Conservation (phyloP, 2,113 vertebrate species). For the Drymodes brunneopygia region DNA sequence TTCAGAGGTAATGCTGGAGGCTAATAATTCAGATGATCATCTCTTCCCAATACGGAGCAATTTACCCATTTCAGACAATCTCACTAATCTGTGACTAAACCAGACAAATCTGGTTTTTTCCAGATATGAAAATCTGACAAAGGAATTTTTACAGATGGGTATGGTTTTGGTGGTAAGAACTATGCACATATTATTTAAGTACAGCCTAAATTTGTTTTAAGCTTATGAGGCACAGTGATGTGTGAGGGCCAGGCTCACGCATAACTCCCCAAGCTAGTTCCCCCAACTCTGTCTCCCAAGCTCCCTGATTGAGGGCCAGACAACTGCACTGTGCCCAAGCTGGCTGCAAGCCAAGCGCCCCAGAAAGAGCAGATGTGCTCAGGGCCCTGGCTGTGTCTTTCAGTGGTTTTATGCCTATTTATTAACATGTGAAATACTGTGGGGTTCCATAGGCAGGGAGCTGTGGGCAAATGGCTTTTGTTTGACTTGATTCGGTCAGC, state of each 20-base stretch:
- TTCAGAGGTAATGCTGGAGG: neutral
- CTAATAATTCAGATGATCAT: neutral
- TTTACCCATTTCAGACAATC: neutral
- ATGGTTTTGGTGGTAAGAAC: neutral
- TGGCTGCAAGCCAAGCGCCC: neutral
- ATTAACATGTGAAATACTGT: neutral
- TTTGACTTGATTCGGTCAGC: neutral
- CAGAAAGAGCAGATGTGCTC: accelerated
- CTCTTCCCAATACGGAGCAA: neutral
- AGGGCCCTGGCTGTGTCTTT: neutral
- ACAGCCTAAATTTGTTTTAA: neutral
- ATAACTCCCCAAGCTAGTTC: neutral
- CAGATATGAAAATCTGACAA: neutral
- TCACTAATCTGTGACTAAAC: too few species aligned
- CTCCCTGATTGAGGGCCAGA: neutral
- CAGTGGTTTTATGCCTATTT: neutral
- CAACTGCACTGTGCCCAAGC: neutral
- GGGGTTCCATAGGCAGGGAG: neutral
- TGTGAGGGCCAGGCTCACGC: neutral
- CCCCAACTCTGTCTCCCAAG: neutral
- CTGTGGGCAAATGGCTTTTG: neutral
- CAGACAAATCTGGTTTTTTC: neutral
- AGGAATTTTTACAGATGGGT: neutral
- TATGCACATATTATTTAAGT: neutral
- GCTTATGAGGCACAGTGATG: neutral